Evolutionary conservation across 1,140 invertebrate species (phyloP).

Genomic region (Ceratina australensis): DNA sequence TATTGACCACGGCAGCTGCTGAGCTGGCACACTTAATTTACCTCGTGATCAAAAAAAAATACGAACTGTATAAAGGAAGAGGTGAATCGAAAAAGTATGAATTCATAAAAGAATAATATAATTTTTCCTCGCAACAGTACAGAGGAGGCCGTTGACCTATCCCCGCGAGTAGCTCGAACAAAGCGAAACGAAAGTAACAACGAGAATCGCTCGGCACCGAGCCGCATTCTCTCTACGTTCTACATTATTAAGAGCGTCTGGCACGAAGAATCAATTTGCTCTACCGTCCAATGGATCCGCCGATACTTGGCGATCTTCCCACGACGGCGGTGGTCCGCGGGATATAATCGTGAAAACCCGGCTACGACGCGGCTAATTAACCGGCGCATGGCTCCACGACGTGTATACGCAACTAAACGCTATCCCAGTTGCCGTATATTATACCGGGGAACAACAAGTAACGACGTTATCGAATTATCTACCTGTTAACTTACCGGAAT

Average conservation of each 20-base stretch:
- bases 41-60: too few relatives aligned
- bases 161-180: neutral
- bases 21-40: too few relatives aligned
- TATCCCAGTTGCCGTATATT: neutral
- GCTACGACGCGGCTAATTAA: slow-evolving; percentile 20
- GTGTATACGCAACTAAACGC: neutral
- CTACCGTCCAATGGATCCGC: slow-evolving; percentile 20
- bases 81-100: too few relatives aligned
- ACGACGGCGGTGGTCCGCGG: slow-evolving; percentile 25
- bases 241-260: slow-evolving; percentile 33
- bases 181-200: neutral
- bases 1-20: too few relatives aligned
- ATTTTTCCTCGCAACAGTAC: too few relatives aligned
- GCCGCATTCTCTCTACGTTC: neutral
- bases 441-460: neutral
- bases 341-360: slow-evolving; percentile 6
- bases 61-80: too few relatives aligned
- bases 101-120: too few relatives aligned
- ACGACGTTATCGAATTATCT: neutral
- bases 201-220: neutral
- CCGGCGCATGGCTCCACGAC: neutral
- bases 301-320: slow-evolving; percentile 39
- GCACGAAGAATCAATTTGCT: slow-evolving; percentile 36
- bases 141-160: neutral
- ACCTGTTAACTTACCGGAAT: too few relatives aligned